Evolutionary conservation across 2,113 vertebrate species (phyloP).

Genomic region (Piaya cayana): DNA sequence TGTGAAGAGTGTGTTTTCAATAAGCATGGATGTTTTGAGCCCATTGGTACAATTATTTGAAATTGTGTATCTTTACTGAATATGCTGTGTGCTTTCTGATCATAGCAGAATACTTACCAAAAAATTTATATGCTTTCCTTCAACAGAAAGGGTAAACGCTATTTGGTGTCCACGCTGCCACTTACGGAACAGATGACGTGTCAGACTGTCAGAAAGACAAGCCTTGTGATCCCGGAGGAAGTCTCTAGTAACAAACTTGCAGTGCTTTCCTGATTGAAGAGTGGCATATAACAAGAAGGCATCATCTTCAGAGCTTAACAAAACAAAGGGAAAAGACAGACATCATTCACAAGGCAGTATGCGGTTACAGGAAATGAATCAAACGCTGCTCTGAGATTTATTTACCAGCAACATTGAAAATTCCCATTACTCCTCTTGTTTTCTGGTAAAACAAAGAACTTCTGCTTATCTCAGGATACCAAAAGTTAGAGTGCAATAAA

Average conservation of each 20-base stretch:
- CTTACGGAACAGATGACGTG: conserved; percentile 89
- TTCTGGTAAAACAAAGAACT: not conserved
- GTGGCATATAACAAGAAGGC: conserved; percentile 92
- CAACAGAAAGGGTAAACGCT: conserved; percentile 36
- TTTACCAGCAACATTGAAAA: conserved; percentile 10
- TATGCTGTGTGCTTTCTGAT: not conserved
- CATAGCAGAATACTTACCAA: conserved; percentile 77
- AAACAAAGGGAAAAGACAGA: conserved; percentile 16
- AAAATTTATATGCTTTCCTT: conserved; percentile 75
- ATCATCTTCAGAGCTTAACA: conserved; percentile 90
- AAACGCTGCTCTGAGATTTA: not conserved
- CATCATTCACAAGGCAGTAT: not conserved
- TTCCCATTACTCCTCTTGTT: not conserved
- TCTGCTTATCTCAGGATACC: not conserved
- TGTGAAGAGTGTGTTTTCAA: not conserved
- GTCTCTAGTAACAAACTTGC: conserved; percentile 89
- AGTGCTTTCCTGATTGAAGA: conserved; percentile 89
- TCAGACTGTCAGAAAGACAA: conserved; percentile 78
- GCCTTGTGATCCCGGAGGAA: conserved; percentile 97
- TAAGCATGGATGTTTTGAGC: not conserved
- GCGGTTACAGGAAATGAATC: conserved; percentile 15
- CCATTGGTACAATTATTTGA: not conserved
- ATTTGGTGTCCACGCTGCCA: conserved; percentile 97
- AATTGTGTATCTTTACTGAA: not conserved
- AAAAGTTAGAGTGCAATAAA: not conserved